phyloP scores from a whole-genome alignment of 53 echinoderm and acorn worm species.

The Stichopus horrens region DNA sequence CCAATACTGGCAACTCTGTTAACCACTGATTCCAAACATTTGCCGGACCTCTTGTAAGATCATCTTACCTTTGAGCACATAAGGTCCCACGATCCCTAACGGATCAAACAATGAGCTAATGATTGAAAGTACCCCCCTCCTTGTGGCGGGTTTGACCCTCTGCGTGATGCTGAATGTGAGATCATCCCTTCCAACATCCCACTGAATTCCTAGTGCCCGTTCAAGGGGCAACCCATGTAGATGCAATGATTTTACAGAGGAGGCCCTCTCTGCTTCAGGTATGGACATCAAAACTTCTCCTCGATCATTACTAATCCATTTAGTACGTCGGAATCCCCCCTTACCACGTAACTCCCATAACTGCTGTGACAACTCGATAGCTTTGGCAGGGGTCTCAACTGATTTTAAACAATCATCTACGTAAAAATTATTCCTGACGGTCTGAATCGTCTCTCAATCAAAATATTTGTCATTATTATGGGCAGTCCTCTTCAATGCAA shows the following conservation, averaged over 20 bases:
- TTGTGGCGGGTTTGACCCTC: constrained; percentile 54
- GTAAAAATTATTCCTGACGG: constrained; percentile 54
- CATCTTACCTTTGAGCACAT: constrained; percentile 47
- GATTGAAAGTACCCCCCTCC: constrained; percentile 57
- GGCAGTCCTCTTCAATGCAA: constrained; percentile 48
- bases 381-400: constrained; percentile 41
- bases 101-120: constrained; percentile 69
- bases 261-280: constrained; percentile 46
- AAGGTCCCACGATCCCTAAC: constrained; percentile 65
- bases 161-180: constrained; percentile 52
- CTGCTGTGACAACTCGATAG: constrained; percentile 9
- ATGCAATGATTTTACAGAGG: constrained; percentile 43
- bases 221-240: constrained; percentile 53
- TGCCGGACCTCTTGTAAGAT: constrained; percentile 14
- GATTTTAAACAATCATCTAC: constrained; percentile 67
- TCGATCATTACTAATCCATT: constrained; percentile 61
- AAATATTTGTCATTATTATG: background rate
- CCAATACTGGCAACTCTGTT: background rate
- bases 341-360: constrained; percentile 17
- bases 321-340: constrained; percentile 62
- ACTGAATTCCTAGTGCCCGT: constrained; percentile 59
- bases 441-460: background rate
- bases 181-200: constrained; percentile 51
- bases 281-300: constrained; percentile 33
- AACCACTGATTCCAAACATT: constrained; percentile 8